Base-by-base conservation (phyloP, 2,888 invertebrate species). In the Andrena fulva region DNA sequence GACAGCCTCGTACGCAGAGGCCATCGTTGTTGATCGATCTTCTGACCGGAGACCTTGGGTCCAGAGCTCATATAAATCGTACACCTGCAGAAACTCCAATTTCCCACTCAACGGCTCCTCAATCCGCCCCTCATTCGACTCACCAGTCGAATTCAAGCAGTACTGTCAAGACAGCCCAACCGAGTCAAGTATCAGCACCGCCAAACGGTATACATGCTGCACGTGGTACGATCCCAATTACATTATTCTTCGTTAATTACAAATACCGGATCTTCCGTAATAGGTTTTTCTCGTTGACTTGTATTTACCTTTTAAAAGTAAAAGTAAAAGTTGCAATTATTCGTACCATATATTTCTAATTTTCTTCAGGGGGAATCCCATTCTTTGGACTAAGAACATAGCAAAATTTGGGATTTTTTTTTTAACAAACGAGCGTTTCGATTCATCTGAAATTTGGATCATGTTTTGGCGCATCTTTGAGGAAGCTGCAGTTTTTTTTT, bases 11-110 rank as follows among this genome's bases (percentile, higher is more conserved):
- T 7, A 95, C 96, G 63, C 96, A 96, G 86, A 94, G 96, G 68
- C 96, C 96, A 29, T 96, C 96, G 0, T 92, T 96, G 50, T 91
- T 96, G 62, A 96, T 96, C 81, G 96, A 96, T 76, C 95, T 96
- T 75, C 94, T 96, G 56, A 96, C 96, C 20, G 96, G 96, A 0
- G 95, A 95, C 70, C 84, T 93, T 7, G 93, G 91, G 27, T 92
- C 93, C 1, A 88, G 92, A 35, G 84, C 90, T 66, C 93, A 93
- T 78, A 89, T 91, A 35, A 93, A 91, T 87, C 89, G 92, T 10
- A 92, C 93, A 4, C 92, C 93, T 3, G 91, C 91, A 2, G 93
- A 93, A 73, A 92, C 92, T 3, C 92, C 93, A 6, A 90, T 91
- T 24, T 91, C 92, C 0, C 92, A 93, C 72, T 89, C 91, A 6